Percentiles rank a stretch among this genome's conserved stretches.
Conservation (phyloP, 2,888 invertebrate species). For the Cremastinae sp. region DNA sequence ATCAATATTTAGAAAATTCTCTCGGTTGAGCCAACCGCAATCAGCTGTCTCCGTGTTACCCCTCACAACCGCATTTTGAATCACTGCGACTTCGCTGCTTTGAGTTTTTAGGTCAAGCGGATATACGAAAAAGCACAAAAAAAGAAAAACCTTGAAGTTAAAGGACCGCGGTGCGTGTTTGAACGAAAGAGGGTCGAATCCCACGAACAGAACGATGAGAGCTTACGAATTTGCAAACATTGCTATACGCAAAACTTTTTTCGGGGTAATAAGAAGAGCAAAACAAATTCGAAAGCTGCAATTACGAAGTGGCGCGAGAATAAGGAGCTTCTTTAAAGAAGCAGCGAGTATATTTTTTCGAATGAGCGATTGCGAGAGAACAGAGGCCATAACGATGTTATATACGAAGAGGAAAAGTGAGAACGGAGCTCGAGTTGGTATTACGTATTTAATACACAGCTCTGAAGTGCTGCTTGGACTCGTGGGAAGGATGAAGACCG, state of each 20-base stretch:
- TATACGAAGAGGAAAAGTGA: slow-evolving; percentile 33
- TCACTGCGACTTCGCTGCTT: no score
- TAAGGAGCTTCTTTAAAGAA: slow-evolving; percentile 31
- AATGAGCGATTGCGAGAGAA: slow-evolving; percentile 2
- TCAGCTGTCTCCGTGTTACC: no score
- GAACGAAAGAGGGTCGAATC: slow-evolving; percentile 5
- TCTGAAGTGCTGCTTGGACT: slow-evolving; percentile 70
- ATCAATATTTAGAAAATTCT: no score
- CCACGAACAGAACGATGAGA: slow-evolving; percentile 17
- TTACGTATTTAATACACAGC: slow-evolving; percentile 77
- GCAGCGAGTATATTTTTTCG: slow-evolving; percentile 15
- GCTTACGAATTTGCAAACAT: slow-evolving; percentile 30
- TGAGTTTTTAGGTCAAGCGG: no score
- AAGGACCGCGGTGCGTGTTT: no score
- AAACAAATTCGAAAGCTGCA: slow-evolving; percentile 35
- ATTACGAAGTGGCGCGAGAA: slow-evolving; percentile 8
- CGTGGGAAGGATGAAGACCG: slow-evolving; percentile 70
- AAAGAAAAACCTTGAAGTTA: no score
- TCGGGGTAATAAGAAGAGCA: no score
- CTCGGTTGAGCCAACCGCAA: no score
- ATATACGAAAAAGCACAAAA: no score
- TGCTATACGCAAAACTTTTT: slow-evolving; percentile 24
- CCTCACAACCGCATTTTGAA: no score
- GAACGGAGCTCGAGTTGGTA: slow-evolving; percentile 71
- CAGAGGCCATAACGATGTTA: slow-evolving; percentile 15